A percentile compares a stretch with the other conserved stretches of the same genome.
Evolutionary conservation across 1,140 invertebrate genomes (phyloP).

Genomic region (Anastrepha obliqua): DNA sequence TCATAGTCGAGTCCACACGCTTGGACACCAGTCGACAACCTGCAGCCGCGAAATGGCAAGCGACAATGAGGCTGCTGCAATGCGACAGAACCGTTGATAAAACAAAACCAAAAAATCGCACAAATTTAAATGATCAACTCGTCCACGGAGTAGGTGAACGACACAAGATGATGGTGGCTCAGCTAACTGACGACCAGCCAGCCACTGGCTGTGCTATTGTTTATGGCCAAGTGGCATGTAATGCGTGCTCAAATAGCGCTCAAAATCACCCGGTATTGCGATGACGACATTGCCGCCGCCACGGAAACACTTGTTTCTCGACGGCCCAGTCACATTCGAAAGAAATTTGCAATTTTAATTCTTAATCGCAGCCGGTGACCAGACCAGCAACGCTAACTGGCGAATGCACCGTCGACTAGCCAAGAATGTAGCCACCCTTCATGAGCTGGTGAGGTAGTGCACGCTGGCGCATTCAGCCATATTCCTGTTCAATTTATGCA

Average conservation of each 20-base stretch:
- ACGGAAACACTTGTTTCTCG: conserved; percentile 33
- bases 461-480: background rate
- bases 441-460: background rate
- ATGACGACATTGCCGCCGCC: background rate
- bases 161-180: background rate
- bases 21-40: background rate
- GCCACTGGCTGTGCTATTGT: background rate
- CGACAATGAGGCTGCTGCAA: background rate
- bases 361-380: conserved; percentile 38
- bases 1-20: background rate
- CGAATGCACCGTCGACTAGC: background rate
- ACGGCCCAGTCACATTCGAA: conserved; percentile 23
- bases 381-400: background rate
- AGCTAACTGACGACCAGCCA: background rate
- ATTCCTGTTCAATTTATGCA: conserved; percentile 29
- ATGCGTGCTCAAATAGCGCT: conserved; percentile 23
- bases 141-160: background rate
- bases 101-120: too few relatives aligned
- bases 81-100: background rate
- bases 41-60: background rate
- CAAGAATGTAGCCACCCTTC: background rate
- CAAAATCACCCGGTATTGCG: background rate
- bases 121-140: background rate
- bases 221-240: conserved; percentile 33
- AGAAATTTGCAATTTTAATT: conserved; percentile 49